Conservation (phyloP, 2,888 invertebrate species). For the Antheraea assamensis region DNA sequence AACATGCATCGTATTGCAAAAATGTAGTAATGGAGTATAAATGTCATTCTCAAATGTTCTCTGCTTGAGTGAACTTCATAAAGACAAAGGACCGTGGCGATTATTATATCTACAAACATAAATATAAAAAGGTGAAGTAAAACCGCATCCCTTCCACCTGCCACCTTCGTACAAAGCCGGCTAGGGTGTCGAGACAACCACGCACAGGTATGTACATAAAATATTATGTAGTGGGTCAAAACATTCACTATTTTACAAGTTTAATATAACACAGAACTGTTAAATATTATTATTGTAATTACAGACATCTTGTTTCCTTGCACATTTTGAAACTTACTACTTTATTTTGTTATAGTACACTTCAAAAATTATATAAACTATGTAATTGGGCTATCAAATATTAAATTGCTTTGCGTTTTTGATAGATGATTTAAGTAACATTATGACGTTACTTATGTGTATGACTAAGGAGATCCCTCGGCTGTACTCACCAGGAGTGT, state of each 20-base stretch:
- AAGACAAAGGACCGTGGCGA: background rate
- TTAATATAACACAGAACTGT: background rate
- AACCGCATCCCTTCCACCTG: constrained; percentile 42
- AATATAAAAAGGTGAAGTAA: constrained; percentile 28
- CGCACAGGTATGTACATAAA: constrained; percentile 22
- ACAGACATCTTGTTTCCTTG: too few relatives aligned
- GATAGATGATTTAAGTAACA: too few relatives aligned
- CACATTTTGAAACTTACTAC: too few relatives aligned
- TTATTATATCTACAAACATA: constrained; percentile 4
- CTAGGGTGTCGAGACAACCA: constrained; percentile 26
- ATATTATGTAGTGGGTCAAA: constrained; percentile 9
- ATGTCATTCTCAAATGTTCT: background rate
- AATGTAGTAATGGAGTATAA: background rate
- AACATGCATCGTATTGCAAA: background rate
- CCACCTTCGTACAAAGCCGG: constrained; percentile 39
- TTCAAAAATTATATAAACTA: too few relatives aligned
- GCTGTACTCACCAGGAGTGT: too few relatives aligned
- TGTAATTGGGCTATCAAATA: too few relatives aligned
- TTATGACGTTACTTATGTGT: too few relatives aligned
- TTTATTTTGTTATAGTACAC: too few relatives aligned
- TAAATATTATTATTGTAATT: background rate
- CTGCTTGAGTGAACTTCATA: background rate
- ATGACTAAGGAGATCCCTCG: too few relatives aligned
- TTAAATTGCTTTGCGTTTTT: too few relatives aligned
- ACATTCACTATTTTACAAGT: background rate